phyloP scores from a whole-genome alignment of 2,113 vertebrate genomes.

The Percina caprodes region DNA sequence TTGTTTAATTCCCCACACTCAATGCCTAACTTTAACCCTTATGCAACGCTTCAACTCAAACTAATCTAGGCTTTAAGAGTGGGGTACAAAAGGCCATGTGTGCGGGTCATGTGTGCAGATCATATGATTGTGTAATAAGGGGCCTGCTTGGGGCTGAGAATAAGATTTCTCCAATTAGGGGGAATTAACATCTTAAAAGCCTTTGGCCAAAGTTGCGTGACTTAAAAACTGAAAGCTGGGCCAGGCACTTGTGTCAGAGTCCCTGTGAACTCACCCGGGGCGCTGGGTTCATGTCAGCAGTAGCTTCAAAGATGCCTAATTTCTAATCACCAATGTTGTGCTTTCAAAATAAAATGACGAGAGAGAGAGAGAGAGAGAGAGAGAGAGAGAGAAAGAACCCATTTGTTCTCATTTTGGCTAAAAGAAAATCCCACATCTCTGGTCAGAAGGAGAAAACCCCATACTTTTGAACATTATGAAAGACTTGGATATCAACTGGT shows the following conservation, averaged over 20 bases:
- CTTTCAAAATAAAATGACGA: slow-evolving; percentile 24
- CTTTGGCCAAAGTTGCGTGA: slow-evolving; percentile 59
- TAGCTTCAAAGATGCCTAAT: not conserved
- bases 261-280: slow-evolving; percentile 33
- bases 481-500: too few relatives aligned
- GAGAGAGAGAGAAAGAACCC: too few relatives aligned
- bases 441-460: too few relatives aligned
- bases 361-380: too few relatives aligned
- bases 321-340: not conserved
- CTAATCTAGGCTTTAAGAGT: slow-evolving; percentile 51
- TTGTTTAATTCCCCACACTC: slow-evolving; percentile 11
- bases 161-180: slow-evolving; percentile 74
- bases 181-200: slow-evolving; percentile 65
- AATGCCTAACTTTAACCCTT: slow-evolving; percentile 19
- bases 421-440: too few relatives aligned
- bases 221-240: slow-evolving; percentile 37
- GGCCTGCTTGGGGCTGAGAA: slow-evolving; percentile 16
- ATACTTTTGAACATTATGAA: too few relatives aligned
- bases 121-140: slow-evolving; percentile 52
- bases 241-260: slow-evolving; percentile 19
- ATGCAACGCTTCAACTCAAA: slow-evolving; percentile 28
- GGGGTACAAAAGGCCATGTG: slow-evolving; percentile 53
- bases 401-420: too few relatives aligned
- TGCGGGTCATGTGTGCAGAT: slow-evolving; percentile 53
- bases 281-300: slow-evolving; percentile 20